phyloP scores from a whole-genome alignment of 2,888 invertebrate species.

The Parapristionchus giblindavisi region DNA sequence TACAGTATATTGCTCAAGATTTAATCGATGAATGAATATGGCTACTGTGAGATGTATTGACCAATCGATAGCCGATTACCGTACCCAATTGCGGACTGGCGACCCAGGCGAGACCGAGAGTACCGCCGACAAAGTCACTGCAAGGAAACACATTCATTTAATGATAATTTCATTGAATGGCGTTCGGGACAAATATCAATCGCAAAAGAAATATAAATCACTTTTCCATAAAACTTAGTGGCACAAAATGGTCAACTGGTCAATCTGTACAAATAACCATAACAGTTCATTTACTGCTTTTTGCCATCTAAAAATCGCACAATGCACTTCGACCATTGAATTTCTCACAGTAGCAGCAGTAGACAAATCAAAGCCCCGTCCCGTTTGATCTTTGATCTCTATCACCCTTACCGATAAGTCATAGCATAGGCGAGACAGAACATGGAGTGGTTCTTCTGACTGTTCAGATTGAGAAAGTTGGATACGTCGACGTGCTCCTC shows the following conservation, averaged over 20 bases:
- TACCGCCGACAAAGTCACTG: slow-evolving; percentile 84
- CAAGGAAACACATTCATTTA: background rate
- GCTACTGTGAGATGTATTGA: background rate
- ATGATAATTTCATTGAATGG: background rate
- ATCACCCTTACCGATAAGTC: slow-evolving; percentile 79
- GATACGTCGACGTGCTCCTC: slow-evolving; percentile 95
- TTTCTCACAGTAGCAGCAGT: no score
- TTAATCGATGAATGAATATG: background rate
- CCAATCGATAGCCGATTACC: slow-evolving; percentile 35
- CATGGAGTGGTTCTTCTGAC: slow-evolving; percentile 93
- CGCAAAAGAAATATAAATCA: no score
- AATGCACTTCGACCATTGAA: no score
- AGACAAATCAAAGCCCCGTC: no score
- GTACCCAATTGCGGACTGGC: slow-evolving; percentile 84
- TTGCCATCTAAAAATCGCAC: no score
- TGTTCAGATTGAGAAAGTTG: slow-evolving; percentile 96
- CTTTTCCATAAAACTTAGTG: no score
- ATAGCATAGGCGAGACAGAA: slow-evolving; percentile 99
- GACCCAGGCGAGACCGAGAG: slow-evolving; percentile 94
- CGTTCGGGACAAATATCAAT: background rate
- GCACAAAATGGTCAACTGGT: background rate
- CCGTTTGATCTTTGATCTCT: no score
- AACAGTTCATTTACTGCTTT: no score
- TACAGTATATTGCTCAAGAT: no score
- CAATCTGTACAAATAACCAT: background rate